These are phyloP conservation scores for Apeira syringaria DNA, from an alignment of 2,888 invertebrate species.

Conservation along the genomic window DNA sequence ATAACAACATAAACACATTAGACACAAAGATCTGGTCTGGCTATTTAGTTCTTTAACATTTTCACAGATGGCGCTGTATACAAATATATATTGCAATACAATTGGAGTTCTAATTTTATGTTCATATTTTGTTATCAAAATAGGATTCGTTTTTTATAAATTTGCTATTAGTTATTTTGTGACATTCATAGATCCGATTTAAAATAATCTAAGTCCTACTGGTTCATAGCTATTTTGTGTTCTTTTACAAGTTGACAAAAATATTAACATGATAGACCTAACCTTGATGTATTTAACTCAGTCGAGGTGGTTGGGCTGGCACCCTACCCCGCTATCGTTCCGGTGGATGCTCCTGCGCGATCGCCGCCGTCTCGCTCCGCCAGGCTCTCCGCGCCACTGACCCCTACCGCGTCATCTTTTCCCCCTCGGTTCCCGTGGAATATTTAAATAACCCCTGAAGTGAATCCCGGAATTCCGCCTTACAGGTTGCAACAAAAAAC, in stretches of 20 bases:
- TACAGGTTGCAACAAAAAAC: conserved; percentile 31
- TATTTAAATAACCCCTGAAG: conserved; percentile 8
- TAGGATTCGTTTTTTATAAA: no score
- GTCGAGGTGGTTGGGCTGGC: conserved; percentile 42
- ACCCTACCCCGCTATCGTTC: conserved; percentile 56
- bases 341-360: conserved; percentile 49
- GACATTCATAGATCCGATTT: no score
- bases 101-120: no score
- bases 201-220: no score
- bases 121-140: no score
- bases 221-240: no score
- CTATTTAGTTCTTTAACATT: conserved; percentile 18
- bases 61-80: conserved; percentile 41
- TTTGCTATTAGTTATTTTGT: no score
- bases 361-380: conserved; percentile 51
- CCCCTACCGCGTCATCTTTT: conserved; percentile 34
- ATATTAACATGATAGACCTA: conserved; percentile 25
- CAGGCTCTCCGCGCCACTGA: conserved; percentile 53
- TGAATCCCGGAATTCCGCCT: conserved; percentile 32
- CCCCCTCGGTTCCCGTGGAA: conserved; percentile 23
- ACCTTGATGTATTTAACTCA: conserved; percentile 40
- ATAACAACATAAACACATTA: neutral
- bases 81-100: neutral
- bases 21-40: neutral
- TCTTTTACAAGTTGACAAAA: no score